Evolutionary conservation across 2,888 invertebrate genomes (phyloP).

Genomic region (Strigamia maritima): DNA sequence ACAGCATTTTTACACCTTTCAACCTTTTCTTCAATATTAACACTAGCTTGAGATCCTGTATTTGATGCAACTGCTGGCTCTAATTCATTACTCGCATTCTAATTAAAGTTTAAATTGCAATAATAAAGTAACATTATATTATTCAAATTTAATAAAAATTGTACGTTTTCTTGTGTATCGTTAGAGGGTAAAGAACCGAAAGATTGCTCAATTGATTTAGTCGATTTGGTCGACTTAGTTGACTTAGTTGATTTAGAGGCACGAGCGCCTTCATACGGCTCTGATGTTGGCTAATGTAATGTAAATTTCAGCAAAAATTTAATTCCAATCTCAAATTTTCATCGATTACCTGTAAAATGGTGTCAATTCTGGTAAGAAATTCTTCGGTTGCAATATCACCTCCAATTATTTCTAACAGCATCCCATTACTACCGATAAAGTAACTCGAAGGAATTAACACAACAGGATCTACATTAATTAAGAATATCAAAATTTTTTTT

Average conservation of each 20-base stretch:
- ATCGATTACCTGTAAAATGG: conserved; percentile 57
- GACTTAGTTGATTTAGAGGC: too few species aligned
- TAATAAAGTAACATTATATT: background rate
- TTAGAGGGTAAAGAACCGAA: background rate
- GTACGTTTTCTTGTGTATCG: background rate
- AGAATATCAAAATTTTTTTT: background rate
- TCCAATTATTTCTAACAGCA: conserved; percentile 73
- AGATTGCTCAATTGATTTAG: too few species aligned
- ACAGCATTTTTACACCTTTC: background rate
- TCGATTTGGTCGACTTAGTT: too few species aligned
- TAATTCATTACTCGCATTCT: background rate
- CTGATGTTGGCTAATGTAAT: background rate
- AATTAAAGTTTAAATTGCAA: background rate
- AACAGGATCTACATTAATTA: conserved; percentile 51
- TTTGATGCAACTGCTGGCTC: background rate
- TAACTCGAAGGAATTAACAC: conserved; percentile 66
- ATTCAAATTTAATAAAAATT: background rate
- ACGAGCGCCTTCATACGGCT: background rate
- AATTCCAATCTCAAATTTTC: background rate
- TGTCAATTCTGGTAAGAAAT: conserved; percentile 64
- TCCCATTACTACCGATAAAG: conserved; percentile 79
- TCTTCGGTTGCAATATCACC: conserved; percentile 62
- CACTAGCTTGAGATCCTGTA: background rate
- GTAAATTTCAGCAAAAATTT: background rate
- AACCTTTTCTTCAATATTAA: background rate